A percentile compares a stretch with the other conserved stretches of the same genome.
Conservation (phyloP, 1,140 invertebrate genomes). For the Tetramorium parvispinum region DNA sequence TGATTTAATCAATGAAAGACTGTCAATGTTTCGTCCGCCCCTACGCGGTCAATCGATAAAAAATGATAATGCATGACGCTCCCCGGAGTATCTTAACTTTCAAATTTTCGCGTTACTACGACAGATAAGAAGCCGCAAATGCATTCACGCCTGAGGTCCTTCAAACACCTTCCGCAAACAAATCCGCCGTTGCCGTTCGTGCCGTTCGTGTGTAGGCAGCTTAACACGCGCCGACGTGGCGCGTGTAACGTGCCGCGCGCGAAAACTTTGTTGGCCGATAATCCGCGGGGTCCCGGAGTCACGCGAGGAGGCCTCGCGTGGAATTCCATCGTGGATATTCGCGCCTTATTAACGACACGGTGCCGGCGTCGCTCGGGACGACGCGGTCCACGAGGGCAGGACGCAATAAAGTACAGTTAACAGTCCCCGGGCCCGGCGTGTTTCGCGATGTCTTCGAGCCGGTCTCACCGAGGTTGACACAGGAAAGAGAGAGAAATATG, state of each 20-base stretch:
- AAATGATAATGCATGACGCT: not conserved
- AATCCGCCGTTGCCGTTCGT: not conserved
- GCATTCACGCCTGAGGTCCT: not conserved
- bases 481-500: slow-evolving; percentile 16
- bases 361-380: not conserved
- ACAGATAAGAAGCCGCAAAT: not conserved
- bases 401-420: slow-evolving; percentile 66
- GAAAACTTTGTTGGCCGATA: slow-evolving; percentile 30
- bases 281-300: slow-evolving; percentile 25
- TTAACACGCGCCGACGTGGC: not conserved
- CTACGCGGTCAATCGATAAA: too few relatives aligned
- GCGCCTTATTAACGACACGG: slow-evolving; percentile 33
- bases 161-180: not conserved
- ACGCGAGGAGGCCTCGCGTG: slow-evolving; percentile 5
- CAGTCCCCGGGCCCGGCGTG: slow-evolving; percentile 11
- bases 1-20: not conserved
- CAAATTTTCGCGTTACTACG: not conserved
- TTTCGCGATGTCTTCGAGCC: not conserved
- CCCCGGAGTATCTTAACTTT: not conserved
- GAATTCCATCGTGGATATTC: slow-evolving; percentile 39
- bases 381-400: slow-evolving; percentile 24
- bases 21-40: not conserved
- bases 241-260: not conserved
- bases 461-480: not conserved
- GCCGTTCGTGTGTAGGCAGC: not conserved